These are phyloP conservation scores for Crypturellus undulatus DNA, from an alignment of 2,113 vertebrate genomes.

Conservation along the genomic window DNA sequence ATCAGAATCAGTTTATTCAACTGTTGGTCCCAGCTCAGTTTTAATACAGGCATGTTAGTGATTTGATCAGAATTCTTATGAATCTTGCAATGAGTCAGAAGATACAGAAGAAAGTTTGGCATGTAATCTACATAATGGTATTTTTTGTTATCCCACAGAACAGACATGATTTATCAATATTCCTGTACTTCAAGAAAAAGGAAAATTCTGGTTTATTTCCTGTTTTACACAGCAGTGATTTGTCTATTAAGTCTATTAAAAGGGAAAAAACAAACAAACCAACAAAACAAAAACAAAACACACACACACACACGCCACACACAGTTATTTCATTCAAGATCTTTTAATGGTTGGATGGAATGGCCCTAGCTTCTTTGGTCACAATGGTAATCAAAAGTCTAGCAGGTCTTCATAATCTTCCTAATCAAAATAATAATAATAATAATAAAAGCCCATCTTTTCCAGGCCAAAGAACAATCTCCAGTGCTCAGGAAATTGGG, in stretches of 20 bases:
- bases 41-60: background rate
- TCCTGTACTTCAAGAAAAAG: background rate
- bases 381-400: background rate
- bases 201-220: background rate
- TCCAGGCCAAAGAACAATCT: background rate
- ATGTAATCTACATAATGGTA: background rate
- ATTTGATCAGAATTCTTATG: background rate
- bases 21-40: background rate
- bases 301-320: too few species aligned
- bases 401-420: background rate
- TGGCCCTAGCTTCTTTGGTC: background rate
- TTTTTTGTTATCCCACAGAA: background rate
- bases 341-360: background rate
- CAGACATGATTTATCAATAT: background rate
- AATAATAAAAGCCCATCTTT: background rate
- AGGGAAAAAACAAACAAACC: background rate
- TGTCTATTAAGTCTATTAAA: background rate
- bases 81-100: background rate
- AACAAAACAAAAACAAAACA: too few species aligned
- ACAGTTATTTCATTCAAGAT: background rate
- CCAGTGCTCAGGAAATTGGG: background rate
- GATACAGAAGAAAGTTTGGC: background rate
- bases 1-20: background rate
- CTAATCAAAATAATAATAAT: background rate
- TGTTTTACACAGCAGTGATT: background rate